Evolutionary conservation across 2,888 invertebrate genomes (phyloP).

Genomic region (Polietes domitor): DNA sequence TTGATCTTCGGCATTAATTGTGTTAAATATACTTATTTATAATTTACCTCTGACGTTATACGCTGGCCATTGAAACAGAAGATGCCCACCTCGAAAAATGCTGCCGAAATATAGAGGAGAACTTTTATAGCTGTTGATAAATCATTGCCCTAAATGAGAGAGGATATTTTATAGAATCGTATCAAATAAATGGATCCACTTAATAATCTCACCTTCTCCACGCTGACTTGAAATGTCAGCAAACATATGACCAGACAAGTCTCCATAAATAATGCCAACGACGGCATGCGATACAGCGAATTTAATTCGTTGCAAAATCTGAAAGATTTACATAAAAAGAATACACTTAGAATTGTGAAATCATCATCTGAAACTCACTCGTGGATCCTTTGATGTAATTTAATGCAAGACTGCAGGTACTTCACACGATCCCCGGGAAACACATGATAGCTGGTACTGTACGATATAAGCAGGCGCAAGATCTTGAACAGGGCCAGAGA

Average conservation of each 20-base stretch:
- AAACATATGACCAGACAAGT: constrained; percentile 74
- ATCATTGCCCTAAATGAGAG: constrained; percentile 44
- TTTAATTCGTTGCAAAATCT: constrained; percentile 59
- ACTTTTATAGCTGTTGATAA: constrained; percentile 53
- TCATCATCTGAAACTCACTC: too few species aligned
- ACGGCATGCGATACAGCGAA: constrained; percentile 64
- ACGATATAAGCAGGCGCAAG: constrained; percentile 40
- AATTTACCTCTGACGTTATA: constrained; percentile 66
- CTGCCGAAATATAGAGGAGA: constrained; percentile 63
- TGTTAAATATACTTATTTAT: too few species aligned
- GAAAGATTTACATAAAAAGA: too few species aligned
- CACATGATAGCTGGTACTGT: constrained; percentile 49
- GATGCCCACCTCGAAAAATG: constrained; percentile 64
- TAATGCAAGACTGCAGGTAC: constrained; percentile 57
- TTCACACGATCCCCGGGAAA: constrained; percentile 41
- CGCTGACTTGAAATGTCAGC: constrained; percentile 73
- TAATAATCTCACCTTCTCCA: constrained; percentile 68
- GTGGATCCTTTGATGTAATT: constrained; percentile 52
- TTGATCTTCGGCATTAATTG: too few species aligned
- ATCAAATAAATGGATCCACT: too few species aligned
- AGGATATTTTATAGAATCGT: too few species aligned
- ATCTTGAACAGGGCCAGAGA: constrained; percentile 55
- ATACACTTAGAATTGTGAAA: too few species aligned
- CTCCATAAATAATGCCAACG: constrained; percentile 71
- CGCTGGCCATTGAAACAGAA: constrained; percentile 69